phyloP scores from a whole-genome alignment of 2,113 vertebrate species.

The Maccullochella peelii region DNA sequence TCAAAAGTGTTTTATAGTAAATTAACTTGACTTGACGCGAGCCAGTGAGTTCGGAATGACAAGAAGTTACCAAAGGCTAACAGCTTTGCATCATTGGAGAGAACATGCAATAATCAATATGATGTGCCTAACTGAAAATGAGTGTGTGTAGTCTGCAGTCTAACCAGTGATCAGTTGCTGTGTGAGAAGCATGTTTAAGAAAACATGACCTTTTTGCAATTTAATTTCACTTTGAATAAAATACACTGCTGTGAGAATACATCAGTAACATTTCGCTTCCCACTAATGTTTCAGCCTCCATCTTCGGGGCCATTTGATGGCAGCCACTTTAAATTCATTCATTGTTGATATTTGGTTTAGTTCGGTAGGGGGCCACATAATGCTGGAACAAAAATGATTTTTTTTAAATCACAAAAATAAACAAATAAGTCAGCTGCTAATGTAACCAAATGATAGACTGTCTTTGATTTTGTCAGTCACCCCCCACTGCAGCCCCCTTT shows the following conservation, averaged over 20 bases:
- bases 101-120: conserved; percentile 8
- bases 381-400: background rate
- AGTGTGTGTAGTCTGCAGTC: background rate
- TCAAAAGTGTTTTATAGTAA: background rate
- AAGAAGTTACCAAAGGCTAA: background rate
- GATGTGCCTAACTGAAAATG: background rate
- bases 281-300: background rate
- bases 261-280: conserved; percentile 32
- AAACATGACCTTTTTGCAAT: conserved; percentile 37
- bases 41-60: background rate
- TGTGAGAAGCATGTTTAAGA: background rate
- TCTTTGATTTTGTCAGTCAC: conserved; percentile 25
- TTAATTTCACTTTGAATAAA: conserved; percentile 42
- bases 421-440: conserved; percentile 27
- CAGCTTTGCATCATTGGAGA: background rate
- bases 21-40: background rate
- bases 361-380: conserved; percentile 18
- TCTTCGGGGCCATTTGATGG: conserved; percentile 16
- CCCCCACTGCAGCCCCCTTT: background rate
- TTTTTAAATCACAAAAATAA: background rate
- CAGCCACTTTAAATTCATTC: conserved; percentile 41
- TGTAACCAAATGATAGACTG: conserved; percentile 40
- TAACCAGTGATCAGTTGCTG: background rate
- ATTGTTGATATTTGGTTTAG: conserved; percentile 36
- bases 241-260: conserved; percentile 34